Percentiles rank a stretch among this genome's conserved stretches.
These are phyloP conservation scores for Gymnocheta viridis DNA, from an alignment of 2,888 invertebrate genomes.

Conservation along the genomic window DNA sequence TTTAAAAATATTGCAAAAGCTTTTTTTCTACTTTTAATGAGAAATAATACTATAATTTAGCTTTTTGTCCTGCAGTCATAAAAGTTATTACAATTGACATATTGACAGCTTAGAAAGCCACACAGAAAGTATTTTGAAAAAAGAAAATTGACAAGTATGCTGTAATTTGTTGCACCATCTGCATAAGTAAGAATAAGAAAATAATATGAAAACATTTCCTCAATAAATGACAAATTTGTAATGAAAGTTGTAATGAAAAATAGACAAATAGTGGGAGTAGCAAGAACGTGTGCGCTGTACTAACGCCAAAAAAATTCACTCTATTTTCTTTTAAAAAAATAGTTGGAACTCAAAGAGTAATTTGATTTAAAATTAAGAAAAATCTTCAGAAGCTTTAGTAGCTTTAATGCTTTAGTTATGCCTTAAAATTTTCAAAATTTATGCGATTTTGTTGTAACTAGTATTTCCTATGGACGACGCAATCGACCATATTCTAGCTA, in stretches of 20 bases:
- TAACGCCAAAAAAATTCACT: no score
- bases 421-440: background rate
- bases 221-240: conserved; percentile 18
- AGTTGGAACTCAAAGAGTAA: background rate
- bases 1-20: background rate
- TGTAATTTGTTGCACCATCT: conserved; percentile 3
- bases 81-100: conserved; percentile 40
- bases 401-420: no score
- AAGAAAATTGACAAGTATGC: background rate
- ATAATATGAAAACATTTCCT: background rate
- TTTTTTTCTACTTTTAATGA: background rate
- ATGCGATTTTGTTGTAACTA: no score
- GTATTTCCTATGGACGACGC: no score
- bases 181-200: background rate
- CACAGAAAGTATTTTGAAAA: background rate
- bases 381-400: background rate
- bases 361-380: background rate
- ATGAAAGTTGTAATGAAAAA: background rate
- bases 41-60: background rate
- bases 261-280: background rate
- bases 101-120: conserved; percentile 28
- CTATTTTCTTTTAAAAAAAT: background rate
- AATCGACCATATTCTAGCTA: no score
- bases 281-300: no score
- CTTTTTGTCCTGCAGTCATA: background rate